Conservation (phyloP, 2,797 vertebrate genomes). For the Nothura maculosa region DNA sequence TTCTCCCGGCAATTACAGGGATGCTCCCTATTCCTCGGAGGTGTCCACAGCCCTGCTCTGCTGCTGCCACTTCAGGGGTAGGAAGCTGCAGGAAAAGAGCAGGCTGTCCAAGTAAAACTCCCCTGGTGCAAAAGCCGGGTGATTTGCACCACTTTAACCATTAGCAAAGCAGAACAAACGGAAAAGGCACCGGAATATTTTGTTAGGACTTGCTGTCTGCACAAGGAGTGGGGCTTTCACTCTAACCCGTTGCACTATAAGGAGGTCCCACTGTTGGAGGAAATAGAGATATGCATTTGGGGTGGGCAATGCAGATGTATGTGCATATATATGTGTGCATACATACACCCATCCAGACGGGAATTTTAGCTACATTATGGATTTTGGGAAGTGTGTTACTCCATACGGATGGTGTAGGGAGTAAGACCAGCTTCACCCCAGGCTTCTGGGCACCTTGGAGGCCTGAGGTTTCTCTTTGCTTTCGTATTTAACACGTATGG, state of each 20-base stretch:
- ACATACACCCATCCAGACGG: no score
- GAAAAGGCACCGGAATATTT: fast-evolving
- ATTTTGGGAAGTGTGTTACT: no score
- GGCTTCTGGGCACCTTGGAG: neutral
- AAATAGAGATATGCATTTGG: neutral
- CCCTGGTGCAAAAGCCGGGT: fast-evolving
- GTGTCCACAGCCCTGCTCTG: neutral
- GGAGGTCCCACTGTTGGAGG: neutral
- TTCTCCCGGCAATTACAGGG: neutral
- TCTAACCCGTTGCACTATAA: neutral
- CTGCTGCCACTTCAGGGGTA: neutral
- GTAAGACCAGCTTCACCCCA: neutral
- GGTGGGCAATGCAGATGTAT: neutral
- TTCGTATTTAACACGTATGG: fast-evolving
- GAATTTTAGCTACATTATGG: no score
- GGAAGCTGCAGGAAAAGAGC: neutral
- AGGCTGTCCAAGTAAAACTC: neutral
- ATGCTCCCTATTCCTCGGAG: fast-evolving
- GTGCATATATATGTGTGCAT: fast-evolving
- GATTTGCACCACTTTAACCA: fast-evolving
- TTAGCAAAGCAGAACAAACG: neutral
- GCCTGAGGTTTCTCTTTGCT: neutral
- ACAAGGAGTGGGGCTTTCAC: fast-evolving
- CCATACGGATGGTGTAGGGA: neutral
- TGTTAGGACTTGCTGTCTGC: fast-evolving